A percentile compares a stretch with the other conserved stretches of the same genome.
Conservation (phyloP, 1,140 invertebrate species). For the Drosophila arawakana region DNA sequence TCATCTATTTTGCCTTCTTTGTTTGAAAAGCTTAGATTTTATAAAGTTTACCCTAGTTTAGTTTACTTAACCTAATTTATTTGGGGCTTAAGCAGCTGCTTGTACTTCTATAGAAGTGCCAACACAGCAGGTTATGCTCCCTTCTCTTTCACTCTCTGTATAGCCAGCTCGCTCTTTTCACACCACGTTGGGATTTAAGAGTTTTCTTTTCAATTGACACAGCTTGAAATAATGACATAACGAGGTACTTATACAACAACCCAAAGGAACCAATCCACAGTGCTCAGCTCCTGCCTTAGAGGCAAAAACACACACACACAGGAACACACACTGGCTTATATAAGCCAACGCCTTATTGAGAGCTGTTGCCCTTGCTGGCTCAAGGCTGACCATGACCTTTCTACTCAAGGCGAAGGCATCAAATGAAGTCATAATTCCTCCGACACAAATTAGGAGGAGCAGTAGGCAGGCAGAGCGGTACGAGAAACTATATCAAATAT, state of each 20-base stretch:
- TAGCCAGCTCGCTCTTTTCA: background rate
- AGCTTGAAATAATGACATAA: conserved; percentile 25
- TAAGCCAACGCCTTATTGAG: conserved; percentile 5
- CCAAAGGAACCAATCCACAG: background rate
- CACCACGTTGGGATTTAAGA: background rate
- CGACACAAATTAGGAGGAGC: background rate
- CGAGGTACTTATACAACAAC: background rate
- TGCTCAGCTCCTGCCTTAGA: background rate
- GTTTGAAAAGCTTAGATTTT: no score
- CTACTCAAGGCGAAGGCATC: background rate
- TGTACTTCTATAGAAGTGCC: no score
- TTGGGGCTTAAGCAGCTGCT: no score
- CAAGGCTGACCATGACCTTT: conserved; percentile 8
- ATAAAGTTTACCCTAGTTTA: no score
- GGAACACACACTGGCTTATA: background rate
- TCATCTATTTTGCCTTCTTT: no score
- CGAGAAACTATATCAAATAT: conserved; percentile 1
- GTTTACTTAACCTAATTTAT: no score
- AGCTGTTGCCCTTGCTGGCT: background rate
- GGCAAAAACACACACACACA: no score
- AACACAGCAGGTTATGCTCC: no score
- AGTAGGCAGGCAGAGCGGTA: background rate
- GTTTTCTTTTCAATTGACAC: conserved; percentile 14
- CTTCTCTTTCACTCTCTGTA: background rate
- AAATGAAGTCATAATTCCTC: conserved; percentile 9